A percentile compares a stretch with the other conserved stretches of the same genome.
Conservation (phyloP, 2,797 vertebrate species). For the Yasuhikotakia modesta region DNA sequence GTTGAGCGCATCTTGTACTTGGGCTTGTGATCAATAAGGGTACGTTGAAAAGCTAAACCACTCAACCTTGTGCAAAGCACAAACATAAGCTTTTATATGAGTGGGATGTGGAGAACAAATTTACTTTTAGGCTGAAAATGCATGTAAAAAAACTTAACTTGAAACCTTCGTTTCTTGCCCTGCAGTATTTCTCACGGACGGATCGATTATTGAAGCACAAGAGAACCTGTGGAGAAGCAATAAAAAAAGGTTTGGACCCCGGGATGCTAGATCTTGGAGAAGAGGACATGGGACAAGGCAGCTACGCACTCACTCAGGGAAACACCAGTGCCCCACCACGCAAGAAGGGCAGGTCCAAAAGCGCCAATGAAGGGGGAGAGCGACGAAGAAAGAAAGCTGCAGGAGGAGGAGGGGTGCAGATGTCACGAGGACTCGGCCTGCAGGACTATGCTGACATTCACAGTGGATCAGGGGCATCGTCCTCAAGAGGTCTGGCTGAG, state of each 20-base stretch:
- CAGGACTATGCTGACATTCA: slow-evolving; percentile 89
- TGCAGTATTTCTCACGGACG: slow-evolving; percentile 96
- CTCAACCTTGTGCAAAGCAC: no score
- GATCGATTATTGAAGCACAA: slow-evolving; percentile 99
- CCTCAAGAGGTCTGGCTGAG: slow-evolving; percentile 70
- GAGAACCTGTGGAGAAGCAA: slow-evolving; percentile 97
- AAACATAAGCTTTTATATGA: no score
- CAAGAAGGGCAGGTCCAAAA: slow-evolving; percentile 93
- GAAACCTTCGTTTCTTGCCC: background rate
- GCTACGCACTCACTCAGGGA: slow-evolving; percentile 93
- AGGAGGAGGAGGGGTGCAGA: slow-evolving; percentile 68
- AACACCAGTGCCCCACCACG: slow-evolving; percentile 87
- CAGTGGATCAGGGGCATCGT: slow-evolving; percentile 69
- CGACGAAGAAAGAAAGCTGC: slow-evolving; percentile 86
- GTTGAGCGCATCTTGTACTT: no score
- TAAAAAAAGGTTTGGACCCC: slow-evolving; percentile 92
- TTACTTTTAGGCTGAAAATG: background rate
- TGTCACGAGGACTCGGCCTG: slow-evolving; percentile 74
- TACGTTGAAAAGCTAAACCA: no score
- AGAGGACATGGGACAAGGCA: slow-evolving; percentile 87
- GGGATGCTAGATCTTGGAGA: slow-evolving; percentile 85
- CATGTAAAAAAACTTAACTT: background rate
- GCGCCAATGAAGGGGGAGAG: slow-evolving; percentile 83
- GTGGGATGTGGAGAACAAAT: no score
- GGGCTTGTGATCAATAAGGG: no score